Base-by-base conservation (phyloP, 2,888 invertebrate genomes). In the Idaea biselata region DNA sequence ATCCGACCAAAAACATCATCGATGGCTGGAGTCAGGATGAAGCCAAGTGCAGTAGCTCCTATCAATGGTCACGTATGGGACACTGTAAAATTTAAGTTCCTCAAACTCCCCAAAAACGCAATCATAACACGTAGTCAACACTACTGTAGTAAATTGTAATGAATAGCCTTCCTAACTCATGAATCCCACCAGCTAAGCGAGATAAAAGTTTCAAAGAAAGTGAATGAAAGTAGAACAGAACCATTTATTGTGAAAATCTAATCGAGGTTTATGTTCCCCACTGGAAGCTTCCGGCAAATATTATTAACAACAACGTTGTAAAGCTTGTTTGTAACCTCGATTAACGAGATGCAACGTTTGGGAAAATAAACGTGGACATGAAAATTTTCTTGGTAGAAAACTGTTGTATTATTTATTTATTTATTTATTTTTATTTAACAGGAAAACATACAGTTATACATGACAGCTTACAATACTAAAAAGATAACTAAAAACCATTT, bases 221-320 rank as follows among this genome's bases (percentile, higher is more conserved):
- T 44, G 44, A 14, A 44, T 44, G 44, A 44, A 44, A 44, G 44
- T 44, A 44, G 44, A 6, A 44, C 44, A 44, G 44, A 44, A 44
- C 44, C 44, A 44, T 44, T 44, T 44, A 44, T 44, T 44, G 44
- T 44, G 44, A 44, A 44, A 44, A 44, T 44, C 44, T 44, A 44
- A 44, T 44, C 44, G 44, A 44, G 44, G 44, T 44, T 44, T 44
- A 44, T 44, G 44, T 44, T 44, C 44, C 44, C 44, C 44, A 44
- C 44, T 44, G 44, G 44, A 44, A 44, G 44, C 44, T 44, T 44
- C 44, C 44, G 44, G 44, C 44, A 44, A 44, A 44, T 44, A 44
- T 44, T 44, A 44, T 44, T 44, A 44, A 44, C 44, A 44, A 44
- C 44, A 44, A 44, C 44, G 44, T 44, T 44, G 44, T 44, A 44